Conservation (phyloP, 2,797 vertebrate species). For the Pelochelys cantorii region DNA sequence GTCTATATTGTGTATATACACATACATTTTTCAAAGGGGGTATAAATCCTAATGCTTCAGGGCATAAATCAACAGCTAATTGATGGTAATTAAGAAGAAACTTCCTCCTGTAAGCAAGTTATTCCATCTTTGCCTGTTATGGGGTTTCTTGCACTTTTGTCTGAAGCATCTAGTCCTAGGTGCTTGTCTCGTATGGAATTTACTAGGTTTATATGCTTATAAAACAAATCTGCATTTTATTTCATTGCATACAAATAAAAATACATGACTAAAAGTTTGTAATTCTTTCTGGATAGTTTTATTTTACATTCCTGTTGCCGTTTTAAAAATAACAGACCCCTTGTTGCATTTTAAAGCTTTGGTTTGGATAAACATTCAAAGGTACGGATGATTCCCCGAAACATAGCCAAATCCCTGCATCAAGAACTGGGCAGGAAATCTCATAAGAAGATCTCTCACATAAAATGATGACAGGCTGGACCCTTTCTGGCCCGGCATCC, state of each 20-base stretch:
- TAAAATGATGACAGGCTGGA: neutral
- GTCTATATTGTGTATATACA: conserved; percentile 48
- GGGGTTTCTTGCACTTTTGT: conserved; percentile 22
- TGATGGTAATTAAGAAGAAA: fast-evolving
- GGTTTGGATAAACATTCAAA: neutral
- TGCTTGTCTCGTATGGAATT: neutral
- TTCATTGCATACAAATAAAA: conserved; percentile 54
- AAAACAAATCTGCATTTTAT: neutral
- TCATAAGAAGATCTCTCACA: fast-evolving
- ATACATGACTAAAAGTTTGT: neutral
- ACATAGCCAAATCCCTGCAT: neutral
- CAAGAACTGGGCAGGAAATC: neutral
- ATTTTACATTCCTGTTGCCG: neutral
- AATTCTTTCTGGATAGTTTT: neutral
- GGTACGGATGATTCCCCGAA: fast-evolving
- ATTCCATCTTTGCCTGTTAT: neutral
- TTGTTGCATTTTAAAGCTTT: neutral
- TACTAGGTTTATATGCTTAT: conserved; percentile 17
- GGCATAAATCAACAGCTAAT: neutral
- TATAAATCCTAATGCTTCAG: neutral
- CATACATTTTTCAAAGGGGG: conserved; percentile 47
- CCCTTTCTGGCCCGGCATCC: no score
- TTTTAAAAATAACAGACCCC: neutral
- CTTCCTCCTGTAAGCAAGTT: neutral
- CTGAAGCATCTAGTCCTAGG: neutral